phyloP scores from a whole-genome alignment of 2,113 vertebrate genomes.

The Lontra canadensis region DNA sequence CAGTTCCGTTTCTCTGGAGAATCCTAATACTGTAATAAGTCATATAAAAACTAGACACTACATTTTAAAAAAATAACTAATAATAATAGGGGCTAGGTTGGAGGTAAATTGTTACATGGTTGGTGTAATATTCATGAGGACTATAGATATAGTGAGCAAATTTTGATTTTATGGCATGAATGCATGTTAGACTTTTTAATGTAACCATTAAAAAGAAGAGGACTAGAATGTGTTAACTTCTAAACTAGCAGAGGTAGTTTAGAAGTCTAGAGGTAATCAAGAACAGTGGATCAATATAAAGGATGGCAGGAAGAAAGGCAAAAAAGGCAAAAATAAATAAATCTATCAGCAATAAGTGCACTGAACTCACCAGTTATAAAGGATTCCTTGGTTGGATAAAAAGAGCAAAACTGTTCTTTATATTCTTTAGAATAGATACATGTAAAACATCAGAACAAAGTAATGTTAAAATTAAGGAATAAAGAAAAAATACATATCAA shows the following conservation, averaged over 20 bases:
- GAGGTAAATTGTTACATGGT: neutral
- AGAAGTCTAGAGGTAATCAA: neutral
- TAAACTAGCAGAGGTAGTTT: neutral
- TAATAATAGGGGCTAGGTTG: neutral
- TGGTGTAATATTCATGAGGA: neutral
- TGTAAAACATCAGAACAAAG: neutral
- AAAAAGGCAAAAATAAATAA: constrained; percentile 31
- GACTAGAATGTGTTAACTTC: neutral
- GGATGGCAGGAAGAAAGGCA: neutral
- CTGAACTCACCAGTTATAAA: neutral
- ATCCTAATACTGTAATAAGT: neutral
- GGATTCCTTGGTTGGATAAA: neutral
- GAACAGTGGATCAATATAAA: neutral
- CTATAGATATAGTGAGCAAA: neutral
- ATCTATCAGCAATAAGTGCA: neutral
- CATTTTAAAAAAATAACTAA: neutral
- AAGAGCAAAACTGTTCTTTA: neutral
- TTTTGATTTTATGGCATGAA: neutral
- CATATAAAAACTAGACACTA: neutral
- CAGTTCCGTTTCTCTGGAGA: neutral
- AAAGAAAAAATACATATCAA: neutral
- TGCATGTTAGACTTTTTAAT: neutral
- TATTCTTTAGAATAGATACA: neutral
- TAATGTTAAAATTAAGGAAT: neutral
- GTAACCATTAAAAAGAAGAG: neutral